These are phyloP conservation scores for Brachionus rotundiformis DNA, from an alignment of 1,140 invertebrate genomes.

Conservation along the genomic window DNA sequence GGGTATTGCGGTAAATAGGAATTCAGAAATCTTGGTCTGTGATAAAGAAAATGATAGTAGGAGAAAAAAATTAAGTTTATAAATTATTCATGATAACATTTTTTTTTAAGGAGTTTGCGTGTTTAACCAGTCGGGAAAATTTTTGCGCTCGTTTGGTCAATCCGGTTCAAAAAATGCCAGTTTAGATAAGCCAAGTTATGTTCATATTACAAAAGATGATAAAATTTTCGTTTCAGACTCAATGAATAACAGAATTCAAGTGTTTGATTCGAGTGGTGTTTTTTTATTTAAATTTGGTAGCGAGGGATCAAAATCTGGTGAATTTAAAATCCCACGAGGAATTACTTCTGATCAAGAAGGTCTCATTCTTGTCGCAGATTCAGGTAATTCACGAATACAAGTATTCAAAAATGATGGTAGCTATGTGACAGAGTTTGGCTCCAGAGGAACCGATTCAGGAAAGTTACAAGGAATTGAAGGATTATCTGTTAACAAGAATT, in stretches of 20 bases:
- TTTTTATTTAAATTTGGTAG: slow-evolving; percentile 59
- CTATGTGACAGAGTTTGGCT: not conserved
- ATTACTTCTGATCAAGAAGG: slow-evolving; percentile 97
- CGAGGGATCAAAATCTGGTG: slow-evolving; percentile 63
- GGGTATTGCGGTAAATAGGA: slow-evolving; percentile 81
- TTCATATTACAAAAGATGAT: not conserved
- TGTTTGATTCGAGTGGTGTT: slow-evolving; percentile 60
- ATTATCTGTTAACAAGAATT: slow-evolving; percentile 63
- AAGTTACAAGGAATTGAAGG: slow-evolving; percentile 1
- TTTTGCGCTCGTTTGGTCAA: slow-evolving; percentile 38
- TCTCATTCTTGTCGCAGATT: slow-evolving; percentile 94
- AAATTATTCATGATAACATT: too few species aligned
- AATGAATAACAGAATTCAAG: slow-evolving; percentile 59
- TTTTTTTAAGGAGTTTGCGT: slow-evolving; percentile 8
- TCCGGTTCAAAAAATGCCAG: not conserved
- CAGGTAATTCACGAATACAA: slow-evolving; percentile 95
- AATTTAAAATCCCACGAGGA: slow-evolving; percentile 94
- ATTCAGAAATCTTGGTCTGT: slow-evolving; percentile 75
- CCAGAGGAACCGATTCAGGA: not conserved
- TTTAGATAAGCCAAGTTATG: slow-evolving; percentile 19
- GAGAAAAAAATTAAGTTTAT: slow-evolving; percentile 75
- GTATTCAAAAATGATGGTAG: slow-evolving; percentile 71
- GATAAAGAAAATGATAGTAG: slow-evolving; percentile 98
- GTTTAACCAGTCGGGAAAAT: slow-evolving; percentile 34
- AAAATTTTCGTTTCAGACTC: slow-evolving; percentile 56